phyloP scores from a whole-genome alignment of 2,113 vertebrate species.

The Chauna torquata region DNA sequence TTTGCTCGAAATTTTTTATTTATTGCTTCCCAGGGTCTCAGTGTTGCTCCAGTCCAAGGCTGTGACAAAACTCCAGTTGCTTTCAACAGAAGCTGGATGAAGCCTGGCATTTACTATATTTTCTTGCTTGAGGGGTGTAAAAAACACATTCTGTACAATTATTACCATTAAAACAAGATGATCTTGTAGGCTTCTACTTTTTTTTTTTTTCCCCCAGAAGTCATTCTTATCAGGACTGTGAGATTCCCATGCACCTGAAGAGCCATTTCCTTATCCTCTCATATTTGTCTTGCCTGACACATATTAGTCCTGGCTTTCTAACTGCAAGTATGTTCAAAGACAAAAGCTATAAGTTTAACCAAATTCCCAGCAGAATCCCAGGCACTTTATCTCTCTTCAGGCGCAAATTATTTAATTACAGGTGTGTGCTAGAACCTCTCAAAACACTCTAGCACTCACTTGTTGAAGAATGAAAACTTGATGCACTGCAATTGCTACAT shows the following conservation, averaged over 20 bases:
- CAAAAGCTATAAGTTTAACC: neutral
- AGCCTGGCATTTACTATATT: neutral
- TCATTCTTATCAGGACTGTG: neutral
- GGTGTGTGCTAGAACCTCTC: neutral
- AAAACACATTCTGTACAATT: neutral
- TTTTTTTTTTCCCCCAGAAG: neutral
- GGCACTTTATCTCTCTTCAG: neutral
- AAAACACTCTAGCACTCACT: neutral
- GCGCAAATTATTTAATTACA: neutral
- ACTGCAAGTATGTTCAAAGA: neutral
- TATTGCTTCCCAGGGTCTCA: neutral
- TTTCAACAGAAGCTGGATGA: neutral
- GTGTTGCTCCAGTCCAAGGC: neutral
- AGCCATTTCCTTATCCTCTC: neutral
- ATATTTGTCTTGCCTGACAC: neutral
- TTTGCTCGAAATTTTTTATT: neutral
- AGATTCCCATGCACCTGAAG: neutral
- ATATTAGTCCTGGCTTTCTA: neutral
- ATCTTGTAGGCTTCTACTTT: neutral
- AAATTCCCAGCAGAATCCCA: neutral
- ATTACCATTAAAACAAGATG: neutral
- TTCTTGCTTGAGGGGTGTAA: neutral
- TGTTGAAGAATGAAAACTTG: neutral
- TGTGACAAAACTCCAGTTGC: neutral
- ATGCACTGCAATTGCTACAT: neutral